Conservation (phyloP, 2,888 invertebrate species). For the Clanis bilineata region DNA sequence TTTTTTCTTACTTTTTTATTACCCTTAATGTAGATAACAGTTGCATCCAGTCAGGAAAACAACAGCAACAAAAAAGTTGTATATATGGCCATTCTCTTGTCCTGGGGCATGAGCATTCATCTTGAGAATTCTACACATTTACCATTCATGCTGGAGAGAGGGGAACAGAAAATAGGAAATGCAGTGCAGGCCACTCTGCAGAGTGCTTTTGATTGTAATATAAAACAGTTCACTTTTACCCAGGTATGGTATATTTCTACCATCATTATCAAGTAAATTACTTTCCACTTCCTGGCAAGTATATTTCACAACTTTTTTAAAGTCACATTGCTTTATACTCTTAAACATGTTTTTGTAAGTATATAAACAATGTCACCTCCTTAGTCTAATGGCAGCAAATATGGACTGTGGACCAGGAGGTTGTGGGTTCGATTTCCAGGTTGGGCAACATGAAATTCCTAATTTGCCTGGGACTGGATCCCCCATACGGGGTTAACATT, state of each 20-base stretch:
- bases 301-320: too few relatives aligned
- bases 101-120: conserved; percentile 59
- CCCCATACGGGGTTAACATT: too few relatives aligned
- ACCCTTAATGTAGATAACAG: conserved; percentile 59
- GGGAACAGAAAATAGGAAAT: conserved; percentile 57
- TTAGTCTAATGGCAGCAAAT: too few relatives aligned
- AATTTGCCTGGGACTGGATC: too few relatives aligned
- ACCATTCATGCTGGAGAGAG: conserved; percentile 72
- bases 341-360: too few relatives aligned
- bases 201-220: conserved; percentile 72
- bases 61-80: conserved; percentile 48
- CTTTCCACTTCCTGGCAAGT: too few relatives aligned
- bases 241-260: conserved; percentile 50
- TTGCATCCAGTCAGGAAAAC: conserved; percentile 48
- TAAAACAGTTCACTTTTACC: conserved; percentile 63
- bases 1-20: too few relatives aligned
- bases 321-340: too few relatives aligned
- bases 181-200: conserved; percentile 61
- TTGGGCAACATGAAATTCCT: too few relatives aligned
- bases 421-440: too few relatives aligned
- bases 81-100: conserved; percentile 62
- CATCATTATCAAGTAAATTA: background rate
- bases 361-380: too few relatives aligned
- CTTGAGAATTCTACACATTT: conserved; percentile 56
- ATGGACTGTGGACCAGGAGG: too few relatives aligned